Evolutionary conservation across 1,140 invertebrate species (phyloP).

Genomic region (Macrobrachium rosenbergii): DNA sequence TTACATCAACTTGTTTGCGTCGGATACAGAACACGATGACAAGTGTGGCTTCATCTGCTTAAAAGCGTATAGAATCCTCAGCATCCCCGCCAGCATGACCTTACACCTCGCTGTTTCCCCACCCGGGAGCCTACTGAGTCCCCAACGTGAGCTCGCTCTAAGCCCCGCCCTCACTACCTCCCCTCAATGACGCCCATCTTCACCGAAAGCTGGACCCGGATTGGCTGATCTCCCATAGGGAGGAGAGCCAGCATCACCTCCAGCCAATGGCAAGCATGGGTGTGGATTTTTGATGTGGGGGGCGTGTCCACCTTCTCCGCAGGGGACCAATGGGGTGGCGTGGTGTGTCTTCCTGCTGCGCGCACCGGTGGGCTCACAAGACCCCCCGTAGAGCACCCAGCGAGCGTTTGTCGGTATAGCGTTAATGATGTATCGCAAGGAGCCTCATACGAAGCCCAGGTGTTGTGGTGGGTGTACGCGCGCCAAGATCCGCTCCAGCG

Average conservation of each 20-base stretch:
- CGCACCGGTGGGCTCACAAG: constrained; percentile 52
- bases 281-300: constrained; percentile 27
- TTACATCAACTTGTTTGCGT: background rate
- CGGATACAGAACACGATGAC: background rate
- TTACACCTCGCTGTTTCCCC: constrained; percentile 9
- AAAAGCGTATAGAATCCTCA: background rate
- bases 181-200: constrained; percentile 37
- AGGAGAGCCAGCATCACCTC: constrained; percentile 35
- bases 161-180: constrained; percentile 51
- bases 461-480: constrained; percentile 52
- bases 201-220: constrained; percentile 12
- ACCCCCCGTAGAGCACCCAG: constrained; percentile 51
- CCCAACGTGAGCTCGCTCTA: constrained; percentile 49
- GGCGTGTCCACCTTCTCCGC: constrained; percentile 38
- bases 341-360: constrained; percentile 46
- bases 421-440: constrained; percentile 60
- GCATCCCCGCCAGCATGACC: background rate
- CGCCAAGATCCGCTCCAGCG: too few relatives aligned
- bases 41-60: background rate
- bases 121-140: constrained; percentile 60
- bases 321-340: constrained; percentile 33
- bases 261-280: constrained; percentile 39
- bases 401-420: constrained; percentile 52
- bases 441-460: constrained; percentile 59
- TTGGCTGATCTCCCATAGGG: constrained; percentile 34